phyloP scores from a whole-genome alignment of 2,888 invertebrate species.

The Pristionchus exspectatus region DNA sequence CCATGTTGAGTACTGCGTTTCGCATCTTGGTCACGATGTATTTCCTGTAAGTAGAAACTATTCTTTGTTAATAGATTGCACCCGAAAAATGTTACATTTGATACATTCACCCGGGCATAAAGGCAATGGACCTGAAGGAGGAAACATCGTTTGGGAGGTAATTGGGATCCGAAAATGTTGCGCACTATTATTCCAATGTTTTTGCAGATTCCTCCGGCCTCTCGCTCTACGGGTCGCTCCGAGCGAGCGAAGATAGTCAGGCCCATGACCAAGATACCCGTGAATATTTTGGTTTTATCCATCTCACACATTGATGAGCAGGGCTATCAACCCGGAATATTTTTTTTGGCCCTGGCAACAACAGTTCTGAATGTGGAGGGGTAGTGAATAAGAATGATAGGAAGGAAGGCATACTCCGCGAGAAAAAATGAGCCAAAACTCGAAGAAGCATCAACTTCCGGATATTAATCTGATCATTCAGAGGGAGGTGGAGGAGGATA shows the following conservation, averaged over 20 bases:
- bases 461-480: background rate
- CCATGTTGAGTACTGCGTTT: conserved; percentile 17
- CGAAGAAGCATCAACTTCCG: too few relatives aligned
- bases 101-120: too few relatives aligned
- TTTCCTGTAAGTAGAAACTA: background rate
- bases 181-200: background rate
- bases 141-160: too few relatives aligned
- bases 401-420: too few relatives aligned
- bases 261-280: background rate
- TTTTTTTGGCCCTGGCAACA: too few relatives aligned
- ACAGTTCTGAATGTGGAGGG: too few relatives aligned
- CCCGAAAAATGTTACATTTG: too few relatives aligned
- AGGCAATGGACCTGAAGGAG: too few relatives aligned
- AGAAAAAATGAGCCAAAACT: too few relatives aligned
- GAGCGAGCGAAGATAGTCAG: background rate
- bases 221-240: background rate
- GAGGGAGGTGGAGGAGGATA: background rate
- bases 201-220: background rate
- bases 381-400: too few relatives aligned
- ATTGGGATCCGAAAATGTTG: too few relatives aligned
- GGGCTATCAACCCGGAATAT: too few relatives aligned
- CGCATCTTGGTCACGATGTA: conserved; percentile 43
- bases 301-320: background rate
- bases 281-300: background rate
- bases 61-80: background rate